phyloP scores from a whole-genome alignment of 2,888 invertebrate genomes.

The Metellina segmentata region DNA sequence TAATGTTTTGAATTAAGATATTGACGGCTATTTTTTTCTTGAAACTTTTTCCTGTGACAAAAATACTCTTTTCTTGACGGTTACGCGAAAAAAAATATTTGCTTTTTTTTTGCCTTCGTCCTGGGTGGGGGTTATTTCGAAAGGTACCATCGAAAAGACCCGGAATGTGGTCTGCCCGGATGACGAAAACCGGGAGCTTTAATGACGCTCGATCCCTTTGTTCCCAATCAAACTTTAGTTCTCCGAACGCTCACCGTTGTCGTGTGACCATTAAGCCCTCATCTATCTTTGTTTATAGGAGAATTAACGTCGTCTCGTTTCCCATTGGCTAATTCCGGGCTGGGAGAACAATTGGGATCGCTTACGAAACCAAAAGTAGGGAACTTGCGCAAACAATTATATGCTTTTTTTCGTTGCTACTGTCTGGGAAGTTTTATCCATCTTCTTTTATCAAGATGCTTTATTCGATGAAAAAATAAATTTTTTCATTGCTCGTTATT shows the following conservation, averaged over 20 bases:
- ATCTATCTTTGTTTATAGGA: constrained; percentile 28
- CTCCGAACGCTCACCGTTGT: background rate
- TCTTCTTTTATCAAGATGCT: background rate
- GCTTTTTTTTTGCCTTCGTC: too few relatives aligned
- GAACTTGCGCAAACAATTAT: background rate
- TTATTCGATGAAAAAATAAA: background rate
- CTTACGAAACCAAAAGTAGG: background rate
- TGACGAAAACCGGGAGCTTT: background rate
- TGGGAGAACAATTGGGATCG: background rate
- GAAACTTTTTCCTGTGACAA: background rate
- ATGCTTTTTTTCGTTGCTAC: background rate
- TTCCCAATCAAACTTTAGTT: background rate
- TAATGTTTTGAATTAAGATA: background rate
- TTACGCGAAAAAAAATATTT: too few relatives aligned
- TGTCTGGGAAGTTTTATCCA: background rate
- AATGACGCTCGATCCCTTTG: background rate
- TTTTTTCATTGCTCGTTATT: background rate
- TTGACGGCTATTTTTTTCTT: background rate
- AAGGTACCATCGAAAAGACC: too few relatives aligned
- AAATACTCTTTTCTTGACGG: background rate
- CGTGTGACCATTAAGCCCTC: constrained; percentile 5
- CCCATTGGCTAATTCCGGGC: background rate
- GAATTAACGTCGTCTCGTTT: constrained; percentile 10
- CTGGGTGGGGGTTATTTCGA: too few relatives aligned
- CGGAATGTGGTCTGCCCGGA: too few relatives aligned